Conservation (phyloP, 2,888 invertebrate species). For the Pachydiplax longipennis region DNA sequence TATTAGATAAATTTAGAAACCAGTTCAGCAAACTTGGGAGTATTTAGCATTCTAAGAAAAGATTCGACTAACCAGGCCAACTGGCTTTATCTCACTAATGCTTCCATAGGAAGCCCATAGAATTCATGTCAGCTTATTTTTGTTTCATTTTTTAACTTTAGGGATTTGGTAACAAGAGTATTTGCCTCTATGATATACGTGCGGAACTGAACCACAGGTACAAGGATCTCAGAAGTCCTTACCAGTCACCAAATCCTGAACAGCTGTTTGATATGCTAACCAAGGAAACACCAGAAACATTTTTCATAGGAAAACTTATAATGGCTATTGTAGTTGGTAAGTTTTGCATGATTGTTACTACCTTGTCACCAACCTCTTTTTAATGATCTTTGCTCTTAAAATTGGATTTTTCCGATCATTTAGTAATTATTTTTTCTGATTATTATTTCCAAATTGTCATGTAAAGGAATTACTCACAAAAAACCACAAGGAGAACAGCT, state of each 20-base stretch:
- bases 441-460: conserved; percentile 50
- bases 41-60: too few relatives aligned
- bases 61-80: too few relatives aligned
- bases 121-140: too few relatives aligned
- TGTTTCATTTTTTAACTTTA: conserved; percentile 55
- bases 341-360: neutral
- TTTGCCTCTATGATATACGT: conserved; percentile 95
- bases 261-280: conserved; percentile 94
- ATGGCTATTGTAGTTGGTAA: conserved; percentile 72
- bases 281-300: conserved; percentile 94
- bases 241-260: conserved; percentile 80
- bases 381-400: too few relatives aligned
- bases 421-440: conserved; percentile 13
- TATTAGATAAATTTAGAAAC: too few relatives aligned
- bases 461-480: conserved; percentile 77
- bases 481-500: conserved; percentile 93
- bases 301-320: conserved; percentile 88
- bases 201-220: conserved; percentile 94
- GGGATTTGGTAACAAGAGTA: conserved; percentile 87
- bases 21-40: too few relatives aligned
- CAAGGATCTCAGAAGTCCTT: conserved; percentile 85
- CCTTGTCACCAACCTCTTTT: too few relatives aligned
- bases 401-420: too few relatives aligned
- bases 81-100: too few relatives aligned
- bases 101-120: too few relatives aligned